These are phyloP conservation scores for Sclerurus mexicanus DNA, from an alignment of 2,113 vertebrate genomes.

Conservation along the genomic window DNA sequence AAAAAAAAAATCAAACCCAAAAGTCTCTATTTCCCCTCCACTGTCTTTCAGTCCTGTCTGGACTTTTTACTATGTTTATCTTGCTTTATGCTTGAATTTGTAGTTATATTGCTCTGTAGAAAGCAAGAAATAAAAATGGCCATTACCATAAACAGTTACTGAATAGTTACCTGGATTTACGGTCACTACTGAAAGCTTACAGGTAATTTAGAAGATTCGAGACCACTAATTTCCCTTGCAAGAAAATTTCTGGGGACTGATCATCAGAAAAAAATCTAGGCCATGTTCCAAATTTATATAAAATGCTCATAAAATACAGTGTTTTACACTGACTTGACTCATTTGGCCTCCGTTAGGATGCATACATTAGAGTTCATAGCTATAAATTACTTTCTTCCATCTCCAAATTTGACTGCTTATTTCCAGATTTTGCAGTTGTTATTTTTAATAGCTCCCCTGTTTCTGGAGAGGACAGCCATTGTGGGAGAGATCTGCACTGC, in stretches of 20 bases:
- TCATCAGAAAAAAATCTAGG: not conserved
- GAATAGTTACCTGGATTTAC: not conserved
- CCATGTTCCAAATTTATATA: not conserved
- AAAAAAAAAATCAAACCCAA: not conserved
- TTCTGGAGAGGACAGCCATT: not conserved
- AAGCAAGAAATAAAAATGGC: not conserved
- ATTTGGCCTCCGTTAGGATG: not conserved
- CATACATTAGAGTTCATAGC: not conserved
- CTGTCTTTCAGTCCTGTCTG: not conserved
- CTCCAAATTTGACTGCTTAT: not conserved
- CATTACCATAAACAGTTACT: not conserved
- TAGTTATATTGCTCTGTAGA: not conserved
- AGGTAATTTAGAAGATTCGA: not conserved
- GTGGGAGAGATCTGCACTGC: not conserved
- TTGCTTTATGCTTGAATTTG: not conserved
- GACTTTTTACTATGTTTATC: not conserved
- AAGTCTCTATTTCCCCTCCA: not conserved
- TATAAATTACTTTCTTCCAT: not conserved
- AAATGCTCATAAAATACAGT: not conserved
- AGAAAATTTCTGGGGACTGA: not conserved
- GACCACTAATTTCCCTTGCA: not conserved
- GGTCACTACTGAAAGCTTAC: not conserved
- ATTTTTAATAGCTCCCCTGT: not conserved
- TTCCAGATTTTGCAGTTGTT: not conserved
- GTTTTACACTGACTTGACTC: not conserved